A percentile compares a stretch with the other conserved stretches of the same genome.
phyloP scores from a whole-genome alignment of 2,888 invertebrate genomes.

The Noctua janthe region DNA sequence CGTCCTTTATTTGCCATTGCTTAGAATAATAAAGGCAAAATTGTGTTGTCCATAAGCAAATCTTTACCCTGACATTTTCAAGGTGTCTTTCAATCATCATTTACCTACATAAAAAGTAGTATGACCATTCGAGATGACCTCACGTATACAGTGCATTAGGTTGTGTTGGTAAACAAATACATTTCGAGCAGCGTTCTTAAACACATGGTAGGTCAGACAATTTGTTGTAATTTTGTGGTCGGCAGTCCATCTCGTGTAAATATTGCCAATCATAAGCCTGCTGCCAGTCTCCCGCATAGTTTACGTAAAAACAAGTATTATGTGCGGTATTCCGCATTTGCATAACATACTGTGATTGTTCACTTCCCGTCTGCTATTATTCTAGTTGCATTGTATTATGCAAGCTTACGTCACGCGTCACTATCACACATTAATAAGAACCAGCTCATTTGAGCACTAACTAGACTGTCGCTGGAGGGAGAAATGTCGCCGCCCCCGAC shows the following conservation, averaged over 20 bases:
- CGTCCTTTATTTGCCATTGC: conserved; percentile 3
- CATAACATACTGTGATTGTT: conserved; percentile 67
- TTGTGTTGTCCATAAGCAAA: conserved; percentile 9
- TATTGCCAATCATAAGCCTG: conserved; percentile 28
- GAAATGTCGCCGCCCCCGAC: conserved; percentile 72
- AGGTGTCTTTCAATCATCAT: conserved; percentile 42
- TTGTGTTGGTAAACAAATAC: conserved; percentile 34
- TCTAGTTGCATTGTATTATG: conserved; percentile 66
- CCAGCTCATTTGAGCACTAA: conserved; percentile 61
- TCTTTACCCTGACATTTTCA: conserved; percentile 28
- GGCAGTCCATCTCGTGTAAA: conserved; percentile 23
- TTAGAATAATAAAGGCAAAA: conserved; percentile 12
- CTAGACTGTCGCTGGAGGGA: conserved; percentile 65
- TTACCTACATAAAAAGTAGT: conserved; percentile 17
- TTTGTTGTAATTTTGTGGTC: conserved; percentile 32
- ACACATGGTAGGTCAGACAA: neutral
- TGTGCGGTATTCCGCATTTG: conserved; percentile 64
- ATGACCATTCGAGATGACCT: conserved; percentile 18
- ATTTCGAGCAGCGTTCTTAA: neutral
- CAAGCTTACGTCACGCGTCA: conserved; percentile 52
- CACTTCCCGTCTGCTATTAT: conserved; percentile 67
- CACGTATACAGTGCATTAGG: conserved; percentile 8
- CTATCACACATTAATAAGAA: conserved; percentile 55
- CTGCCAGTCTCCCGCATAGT: conserved; percentile 21
- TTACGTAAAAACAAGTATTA: conserved; percentile 61